Evolutionary conservation across 2,113 vertebrate species (phyloP).

Genomic region (Dendropsophus ebraccatus): DNA sequence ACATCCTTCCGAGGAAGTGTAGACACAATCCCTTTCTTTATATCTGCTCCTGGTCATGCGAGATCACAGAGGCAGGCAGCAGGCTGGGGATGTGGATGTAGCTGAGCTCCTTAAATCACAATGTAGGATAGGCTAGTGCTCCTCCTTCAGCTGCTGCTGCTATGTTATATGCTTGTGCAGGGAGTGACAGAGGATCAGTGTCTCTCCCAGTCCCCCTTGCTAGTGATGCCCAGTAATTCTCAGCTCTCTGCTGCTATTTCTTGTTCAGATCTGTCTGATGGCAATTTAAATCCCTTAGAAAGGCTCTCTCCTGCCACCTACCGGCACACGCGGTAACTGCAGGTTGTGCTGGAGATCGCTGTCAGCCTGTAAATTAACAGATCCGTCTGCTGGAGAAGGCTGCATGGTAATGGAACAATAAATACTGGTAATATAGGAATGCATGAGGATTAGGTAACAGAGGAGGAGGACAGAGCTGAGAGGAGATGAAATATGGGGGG

Average conservation of each 20-base stretch:
- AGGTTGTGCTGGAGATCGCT: not conserved
- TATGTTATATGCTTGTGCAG: constrained; percentile 37
- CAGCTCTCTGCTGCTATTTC: constrained; percentile 55
- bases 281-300: constrained; percentile 40
- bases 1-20: constrained; percentile 45
- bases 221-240: constrained; percentile 54
- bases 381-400: not conserved
- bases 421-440: not conserved
- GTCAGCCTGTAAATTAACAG: not conserved
- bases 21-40: constrained; percentile 33
- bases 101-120: constrained; percentile 41
- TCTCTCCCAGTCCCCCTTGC: constrained; percentile 51
- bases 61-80: constrained; percentile 24
- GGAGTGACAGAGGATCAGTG: constrained; percentile 57
- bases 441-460: not conserved
- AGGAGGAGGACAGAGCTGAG: not conserved
- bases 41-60: constrained; percentile 25
- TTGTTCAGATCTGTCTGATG: constrained; percentile 47
- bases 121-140: constrained; percentile 25
- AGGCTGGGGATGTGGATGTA: not conserved
- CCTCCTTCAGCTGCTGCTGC: constrained; percentile 41
- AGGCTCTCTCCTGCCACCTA: constrained; percentile 58
- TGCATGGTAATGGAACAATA: not conserved
- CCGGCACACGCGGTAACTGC: not conserved
- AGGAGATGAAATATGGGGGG: too few relatives aligned